Conservation (phyloP, 1,140 invertebrate genomes). For the Portunus trituberculatus region DNA sequence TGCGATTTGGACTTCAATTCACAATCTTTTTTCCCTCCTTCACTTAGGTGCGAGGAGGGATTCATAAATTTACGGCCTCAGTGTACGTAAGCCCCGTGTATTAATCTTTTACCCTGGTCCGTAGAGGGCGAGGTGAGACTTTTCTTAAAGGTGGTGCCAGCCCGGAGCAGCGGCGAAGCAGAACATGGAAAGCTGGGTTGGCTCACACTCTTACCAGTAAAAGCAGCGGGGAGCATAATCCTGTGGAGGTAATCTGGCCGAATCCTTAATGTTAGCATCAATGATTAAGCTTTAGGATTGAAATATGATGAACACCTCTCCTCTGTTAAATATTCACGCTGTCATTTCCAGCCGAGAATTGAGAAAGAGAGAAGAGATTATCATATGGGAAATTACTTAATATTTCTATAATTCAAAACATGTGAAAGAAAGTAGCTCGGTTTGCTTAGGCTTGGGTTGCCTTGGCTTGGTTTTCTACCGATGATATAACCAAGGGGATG, state of each 20-base stretch:
- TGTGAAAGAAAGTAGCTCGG: not conserved
- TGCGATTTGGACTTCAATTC: not conserved
- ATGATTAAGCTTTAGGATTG: not conserved
- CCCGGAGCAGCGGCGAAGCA: too few relatives aligned
- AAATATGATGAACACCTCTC: not conserved
- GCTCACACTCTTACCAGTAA: not conserved
- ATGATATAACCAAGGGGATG: not conserved
- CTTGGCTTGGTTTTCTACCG: too few relatives aligned
- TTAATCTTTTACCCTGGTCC: not conserved
- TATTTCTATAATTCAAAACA: not conserved
- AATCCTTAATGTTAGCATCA: not conserved
- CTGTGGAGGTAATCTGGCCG: not conserved
- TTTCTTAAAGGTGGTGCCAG: not conserved
- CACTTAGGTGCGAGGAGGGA: not conserved
- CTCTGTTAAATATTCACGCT: not conserved
- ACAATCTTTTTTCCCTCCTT: not conserved
- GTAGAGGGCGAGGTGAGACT: not conserved
- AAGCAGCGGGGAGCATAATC: not conserved
- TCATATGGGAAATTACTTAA: not conserved
- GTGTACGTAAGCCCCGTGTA: not conserved
- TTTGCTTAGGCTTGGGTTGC: too few relatives aligned
- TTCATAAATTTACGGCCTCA: not conserved
- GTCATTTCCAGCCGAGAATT: not conserved
- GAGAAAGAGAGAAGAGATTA: not conserved
- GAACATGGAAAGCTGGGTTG: not conserved